phyloP scores from a whole-genome alignment of 2,113 vertebrate species.

The Poeciliopsis retropinna region DNA sequence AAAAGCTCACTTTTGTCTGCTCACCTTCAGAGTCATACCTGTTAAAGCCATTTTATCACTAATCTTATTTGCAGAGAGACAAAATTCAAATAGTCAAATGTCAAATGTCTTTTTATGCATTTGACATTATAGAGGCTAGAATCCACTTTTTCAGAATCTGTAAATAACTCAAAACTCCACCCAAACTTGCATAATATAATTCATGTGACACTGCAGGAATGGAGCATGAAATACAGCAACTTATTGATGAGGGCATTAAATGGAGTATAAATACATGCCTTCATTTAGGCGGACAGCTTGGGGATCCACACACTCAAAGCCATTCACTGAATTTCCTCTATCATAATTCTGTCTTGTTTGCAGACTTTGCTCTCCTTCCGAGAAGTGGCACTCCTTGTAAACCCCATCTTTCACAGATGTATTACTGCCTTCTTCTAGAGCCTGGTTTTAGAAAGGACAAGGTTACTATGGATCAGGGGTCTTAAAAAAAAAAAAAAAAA shows the following conservation, averaged over 20 bases:
- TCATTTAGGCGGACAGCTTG: constrained; percentile 77
- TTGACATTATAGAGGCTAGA: too few species aligned
- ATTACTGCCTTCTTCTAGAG: constrained; percentile 72
- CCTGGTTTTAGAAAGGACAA: constrained; percentile 49
- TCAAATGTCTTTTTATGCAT: not conserved
- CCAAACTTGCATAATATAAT: not conserved
- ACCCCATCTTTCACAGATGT: constrained; percentile 84
- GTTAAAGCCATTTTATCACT: too few species aligned
- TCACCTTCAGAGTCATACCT: too few species aligned
- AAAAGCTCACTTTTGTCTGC: too few species aligned
- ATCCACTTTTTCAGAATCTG: too few species aligned
- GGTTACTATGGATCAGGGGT: not conserved
- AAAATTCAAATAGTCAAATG: too few species aligned
- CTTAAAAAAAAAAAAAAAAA: not conserved
- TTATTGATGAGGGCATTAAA: not conserved
- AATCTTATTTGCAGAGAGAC: too few species aligned
- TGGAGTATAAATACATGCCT: constrained; percentile 71
- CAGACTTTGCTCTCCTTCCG: constrained; percentile 79
- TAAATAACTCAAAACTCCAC: too few species aligned
- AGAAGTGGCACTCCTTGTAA: constrained; percentile 82
- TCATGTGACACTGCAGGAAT: not conserved
- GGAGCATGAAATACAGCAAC: not conserved
- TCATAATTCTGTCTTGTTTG: constrained; percentile 63
- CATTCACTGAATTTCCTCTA: constrained; percentile 86
- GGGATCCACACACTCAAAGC: constrained; percentile 84